phyloP scores from a whole-genome alignment of 2,888 invertebrate species.

The Cinara cedri region DNA sequence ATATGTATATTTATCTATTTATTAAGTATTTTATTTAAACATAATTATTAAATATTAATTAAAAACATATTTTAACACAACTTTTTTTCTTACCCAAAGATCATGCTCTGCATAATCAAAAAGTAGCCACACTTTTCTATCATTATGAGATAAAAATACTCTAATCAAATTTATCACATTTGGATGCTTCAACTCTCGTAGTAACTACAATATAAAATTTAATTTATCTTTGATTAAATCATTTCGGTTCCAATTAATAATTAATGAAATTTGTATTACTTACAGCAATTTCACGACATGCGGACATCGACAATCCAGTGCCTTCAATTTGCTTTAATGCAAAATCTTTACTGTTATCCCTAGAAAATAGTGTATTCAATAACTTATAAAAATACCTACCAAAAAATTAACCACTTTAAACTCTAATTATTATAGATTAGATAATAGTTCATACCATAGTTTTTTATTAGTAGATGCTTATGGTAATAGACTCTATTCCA shows the following conservation, averaged over 20 bases:
- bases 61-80: no score
- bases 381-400: conserved; percentile 3
- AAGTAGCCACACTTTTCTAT: conserved; percentile 94
- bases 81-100: conserved; percentile 75
- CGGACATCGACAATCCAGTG: conserved; percentile 97
- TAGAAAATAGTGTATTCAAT: conserved; percentile 51
- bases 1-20: no score
- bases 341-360: conserved; percentile 82
- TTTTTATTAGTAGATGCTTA: no score
- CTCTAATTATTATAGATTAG: neutral
- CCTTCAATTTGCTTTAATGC: conserved; percentile 99
- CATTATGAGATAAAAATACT: conserved; percentile 94
- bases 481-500: no score
- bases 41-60: no score
- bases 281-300: conserved; percentile 97
- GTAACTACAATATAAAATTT: conserved; percentile 69
- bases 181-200: conserved; percentile 95
- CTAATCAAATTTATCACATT: conserved; percentile 96
- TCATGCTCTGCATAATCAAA: conserved; percentile 99
- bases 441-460: neutral
- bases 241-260: conserved; percentile 1
- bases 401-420: neutral
- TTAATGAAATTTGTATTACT: conserved; percentile 63
- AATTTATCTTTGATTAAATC: neutral
- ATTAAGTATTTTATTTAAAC: no score